Conservation (phyloP, 2,113 vertebrate genomes). For the Urocolius indicus region DNA sequence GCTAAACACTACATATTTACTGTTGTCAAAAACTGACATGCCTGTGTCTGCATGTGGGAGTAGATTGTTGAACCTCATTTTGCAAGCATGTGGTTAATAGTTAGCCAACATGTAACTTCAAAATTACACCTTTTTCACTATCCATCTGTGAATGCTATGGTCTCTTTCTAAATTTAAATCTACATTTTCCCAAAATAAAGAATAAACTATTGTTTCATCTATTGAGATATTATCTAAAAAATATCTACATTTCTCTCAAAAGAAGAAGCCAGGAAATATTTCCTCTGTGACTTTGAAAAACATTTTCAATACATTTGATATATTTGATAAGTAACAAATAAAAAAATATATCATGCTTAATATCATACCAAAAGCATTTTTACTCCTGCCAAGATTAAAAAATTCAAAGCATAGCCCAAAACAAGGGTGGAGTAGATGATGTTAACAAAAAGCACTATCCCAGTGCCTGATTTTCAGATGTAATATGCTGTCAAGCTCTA, state of each 20-base stretch:
- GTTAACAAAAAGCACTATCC: not conserved
- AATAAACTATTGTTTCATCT: not conserved
- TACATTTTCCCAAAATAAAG: not conserved
- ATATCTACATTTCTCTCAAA: not conserved
- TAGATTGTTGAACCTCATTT: not conserved
- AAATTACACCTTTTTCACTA: not conserved
- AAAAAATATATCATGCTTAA: not conserved
- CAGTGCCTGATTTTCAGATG: not conserved
- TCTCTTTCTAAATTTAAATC: not conserved
- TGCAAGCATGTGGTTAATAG: not conserved
- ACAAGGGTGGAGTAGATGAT: not conserved
- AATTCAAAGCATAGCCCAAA: not conserved
- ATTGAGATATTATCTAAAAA: not conserved
- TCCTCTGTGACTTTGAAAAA: not conserved
- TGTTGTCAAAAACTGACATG: not conserved
- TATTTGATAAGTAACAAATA: not conserved
- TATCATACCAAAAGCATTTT: not conserved
- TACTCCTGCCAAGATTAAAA: not conserved
- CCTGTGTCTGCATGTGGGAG: not conserved
- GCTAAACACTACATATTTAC: not conserved
- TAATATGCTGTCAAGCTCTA: not conserved
- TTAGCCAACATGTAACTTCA: not conserved
- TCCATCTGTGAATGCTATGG: not conserved
- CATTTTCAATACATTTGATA: not conserved
- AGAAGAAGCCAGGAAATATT: not conserved